These are phyloP conservation scores for Anthopleura sola DNA, from an alignment of 64 coral and sea anemone genomes.

Conservation along the genomic window DNA sequence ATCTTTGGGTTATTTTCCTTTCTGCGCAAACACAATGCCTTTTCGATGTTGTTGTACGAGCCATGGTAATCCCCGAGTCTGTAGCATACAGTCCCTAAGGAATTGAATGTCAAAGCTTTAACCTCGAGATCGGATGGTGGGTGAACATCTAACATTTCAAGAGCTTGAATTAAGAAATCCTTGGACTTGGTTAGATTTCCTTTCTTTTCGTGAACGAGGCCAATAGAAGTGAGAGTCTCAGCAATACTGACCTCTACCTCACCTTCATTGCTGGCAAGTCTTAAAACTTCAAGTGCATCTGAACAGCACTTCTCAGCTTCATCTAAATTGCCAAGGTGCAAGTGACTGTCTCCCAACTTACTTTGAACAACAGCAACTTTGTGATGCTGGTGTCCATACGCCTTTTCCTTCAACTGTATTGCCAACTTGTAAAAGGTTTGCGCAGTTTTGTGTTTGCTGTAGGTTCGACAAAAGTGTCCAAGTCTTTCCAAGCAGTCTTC, in stretches of 20 bases:
- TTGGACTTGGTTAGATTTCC: not conserved
- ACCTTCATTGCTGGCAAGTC: not conserved
- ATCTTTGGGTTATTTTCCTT: conserved; percentile 11
- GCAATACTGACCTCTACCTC: not conserved
- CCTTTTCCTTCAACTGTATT: not conserved
- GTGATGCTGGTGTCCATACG: not conserved
- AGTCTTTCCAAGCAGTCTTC: conserved; percentile 7
- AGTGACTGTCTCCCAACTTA: not conserved
- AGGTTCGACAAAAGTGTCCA: not conserved
- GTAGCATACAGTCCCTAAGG: not conserved
- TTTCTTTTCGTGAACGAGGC: conserved; percentile 4
- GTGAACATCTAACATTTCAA: not conserved
- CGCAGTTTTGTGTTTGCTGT: not conserved
- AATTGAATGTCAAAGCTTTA: not conserved
- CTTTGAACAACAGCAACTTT: not conserved
- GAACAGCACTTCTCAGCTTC: conserved; percentile 15
- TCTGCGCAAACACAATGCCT: not conserved
- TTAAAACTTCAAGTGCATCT: not conserved
- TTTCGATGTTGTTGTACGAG: conserved; percentile 2
- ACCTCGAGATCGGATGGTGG: not conserved
- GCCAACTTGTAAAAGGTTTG: not conserved
- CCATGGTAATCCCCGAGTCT: not conserved
- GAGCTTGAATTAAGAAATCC: not conserved
- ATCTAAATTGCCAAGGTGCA: not conserved
- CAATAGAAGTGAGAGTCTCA: not conserved